Conservation (phyloP, 1,140 invertebrate genomes). For the Wiebesia pumilae region DNA sequence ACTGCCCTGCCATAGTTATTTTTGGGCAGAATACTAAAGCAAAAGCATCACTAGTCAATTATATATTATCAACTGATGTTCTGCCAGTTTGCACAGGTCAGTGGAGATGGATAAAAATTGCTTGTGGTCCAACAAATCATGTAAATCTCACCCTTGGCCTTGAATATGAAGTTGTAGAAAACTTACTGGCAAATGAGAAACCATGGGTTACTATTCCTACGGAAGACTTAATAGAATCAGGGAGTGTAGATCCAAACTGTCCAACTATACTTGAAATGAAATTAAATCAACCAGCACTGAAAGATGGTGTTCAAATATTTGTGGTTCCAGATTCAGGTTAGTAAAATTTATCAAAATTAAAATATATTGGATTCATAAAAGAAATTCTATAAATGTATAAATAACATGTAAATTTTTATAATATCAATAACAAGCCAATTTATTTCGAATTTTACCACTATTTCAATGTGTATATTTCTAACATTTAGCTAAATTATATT, state of each 20-base stretch:
- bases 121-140: constrained; percentile 80
- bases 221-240: constrained; percentile 80
- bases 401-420: too few species aligned
- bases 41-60: constrained; percentile 84
- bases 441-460: too few species aligned
- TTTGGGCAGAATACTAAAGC: constrained; percentile 82
- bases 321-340: constrained; percentile 78
- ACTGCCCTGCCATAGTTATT: constrained; percentile 79
- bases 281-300: constrained; percentile 81
- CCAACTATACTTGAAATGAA: constrained; percentile 85
- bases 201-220: constrained; percentile 78
- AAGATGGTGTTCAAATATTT: constrained; percentile 84
- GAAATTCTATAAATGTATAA: too few species aligned
- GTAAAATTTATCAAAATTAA: neutral
- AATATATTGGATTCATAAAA: too few species aligned
- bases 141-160: constrained; percentile 82
- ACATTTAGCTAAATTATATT: too few species aligned
- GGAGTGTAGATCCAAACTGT: constrained; percentile 76
- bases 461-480: too few species aligned
- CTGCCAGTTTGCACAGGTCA: constrained; percentile 77
- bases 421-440: too few species aligned
- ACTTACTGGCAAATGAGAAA: constrained; percentile 77
- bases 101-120: constrained; percentile 85
- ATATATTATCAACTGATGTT: constrained; percentile 80
- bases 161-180: constrained; percentile 86